Evolutionary conservation across 2,888 invertebrate genomes (phyloP), one percentile per base, ranked within the genome.

Genomic region (Conistra vaccinii): DNA sequence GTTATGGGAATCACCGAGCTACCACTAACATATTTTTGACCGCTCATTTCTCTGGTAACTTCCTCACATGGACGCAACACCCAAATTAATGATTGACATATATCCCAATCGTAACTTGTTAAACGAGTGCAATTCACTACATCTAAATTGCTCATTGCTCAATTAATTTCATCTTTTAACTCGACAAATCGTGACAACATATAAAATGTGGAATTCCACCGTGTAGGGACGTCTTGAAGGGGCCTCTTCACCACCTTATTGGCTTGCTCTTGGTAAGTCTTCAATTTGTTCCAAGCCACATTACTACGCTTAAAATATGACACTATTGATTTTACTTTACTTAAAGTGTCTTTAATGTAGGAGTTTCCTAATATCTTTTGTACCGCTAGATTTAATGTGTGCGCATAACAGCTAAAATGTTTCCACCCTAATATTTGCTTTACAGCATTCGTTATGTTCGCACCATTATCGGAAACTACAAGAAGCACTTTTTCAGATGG

Each of bases 171-270:
- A 23, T 83, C 75, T 70, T 78, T 69, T 12, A 83, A n/a, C 65
- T 82, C 82, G 20, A 85, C 35, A 71, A 78, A 78, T 60, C 85
- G 73, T 61, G 79, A n/a, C 20, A 84, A 17, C 81, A 87, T 88
- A 35, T 71, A 81, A 62, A 75, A 86, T 5, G 81, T 80, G 51
- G 87, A 87, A 42, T 85, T 86, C 84, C 85, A 85, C 63, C 86
- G 51, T 1, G 85, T 87, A 17, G 68, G 66, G 0, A 87, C 85
- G 9, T 85, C 76, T 76, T 85, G 88, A 6, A 85, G 68, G 0
- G 83, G 70, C n/a, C 67, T 60, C 55, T 69, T 66, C 65, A 62
- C 61, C 42, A 42, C 42, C 42, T 42, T 42, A 42, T 42, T 42
- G 42, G 42, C 42, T 42, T 42, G 42, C 42, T 14, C 42, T 42